Base-by-base conservation (phyloP, 2,113 vertebrate genomes). In the Coptodon rendalli region DNA sequence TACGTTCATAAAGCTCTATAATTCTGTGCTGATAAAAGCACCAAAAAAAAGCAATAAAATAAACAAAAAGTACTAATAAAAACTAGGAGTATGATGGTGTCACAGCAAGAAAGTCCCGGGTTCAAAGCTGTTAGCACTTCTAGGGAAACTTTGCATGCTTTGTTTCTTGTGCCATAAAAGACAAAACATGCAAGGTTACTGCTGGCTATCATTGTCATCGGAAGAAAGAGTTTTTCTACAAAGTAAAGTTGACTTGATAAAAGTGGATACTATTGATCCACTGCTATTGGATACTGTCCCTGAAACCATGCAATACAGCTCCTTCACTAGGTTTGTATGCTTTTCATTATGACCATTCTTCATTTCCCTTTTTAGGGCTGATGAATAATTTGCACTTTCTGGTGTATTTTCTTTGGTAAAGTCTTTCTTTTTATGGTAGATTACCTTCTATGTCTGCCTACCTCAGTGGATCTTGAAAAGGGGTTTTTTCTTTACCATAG, bases 181-280 rank as follows among this genome's bases (percentile, higher is more conserved):
- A 45, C 13, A 73, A 73, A 73, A 17, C 5, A 45, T 45, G 22
- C 68, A 17, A 73, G 68, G 13, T 27, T 45, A 7, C 38, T 45
- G n/a, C 13, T 17, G 22, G n/a, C 68, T 73, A 73, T 22, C 63
- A 0, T 38, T 19, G 19, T 68, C 63, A 68, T 22, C 0, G 6
- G 63, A 73, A 73, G 38, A 73, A 45, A 27, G 38, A 17, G 40
- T 10, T 43, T 73, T 45, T 6, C 68, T 27, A 73, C 22, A 73
- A 10, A 73, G 22, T 0, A 45, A 73, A 73, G 0, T 73, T 17
- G 1, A 73, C 40, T 45, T 45, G 38, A 45, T 45, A 73, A 11
- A 73, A 10, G 8, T 45, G 38, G 38, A 73, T 73, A 45, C 68
- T 45, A 45, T 27, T 73, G 8, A 73, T 43, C 40, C 68, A 48